phyloP scores from a whole-genome alignment of 2,797 vertebrate species.

The Balearica regulorum region DNA sequence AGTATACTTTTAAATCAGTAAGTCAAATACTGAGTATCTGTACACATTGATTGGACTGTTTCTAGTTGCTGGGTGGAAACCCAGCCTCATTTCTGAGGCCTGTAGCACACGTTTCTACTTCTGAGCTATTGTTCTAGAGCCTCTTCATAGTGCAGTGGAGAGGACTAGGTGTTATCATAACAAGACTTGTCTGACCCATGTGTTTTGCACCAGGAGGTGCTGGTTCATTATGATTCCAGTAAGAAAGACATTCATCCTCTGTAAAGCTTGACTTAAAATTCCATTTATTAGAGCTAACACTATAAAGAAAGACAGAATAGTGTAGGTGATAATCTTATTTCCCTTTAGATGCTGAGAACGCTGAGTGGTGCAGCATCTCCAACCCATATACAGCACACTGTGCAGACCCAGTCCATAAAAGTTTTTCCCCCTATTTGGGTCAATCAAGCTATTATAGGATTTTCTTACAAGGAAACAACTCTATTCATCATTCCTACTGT shows the following conservation, averaged over 20 bases:
- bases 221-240: not conserved
- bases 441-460: not conserved
- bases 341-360: not conserved
- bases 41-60: not conserved
- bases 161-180: not conserved
- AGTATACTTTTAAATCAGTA: not conserved
- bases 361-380: not conserved
- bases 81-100: not conserved
- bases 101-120: not conserved
- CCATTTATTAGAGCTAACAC: not conserved
- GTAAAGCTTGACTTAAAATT: not conserved
- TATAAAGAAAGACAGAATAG: not conserved
- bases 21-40: not conserved
- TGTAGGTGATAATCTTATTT: not conserved
- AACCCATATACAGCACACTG: not conserved
- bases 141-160: not conserved
- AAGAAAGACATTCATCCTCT: not conserved
- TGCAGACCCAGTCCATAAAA: not conserved
- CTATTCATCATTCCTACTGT: not conserved
- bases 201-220: not conserved
- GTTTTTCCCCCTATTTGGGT: not conserved
- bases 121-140: not conserved
- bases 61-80: not conserved
- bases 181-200: not conserved
- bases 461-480: not conserved